phyloP scores from a whole-genome alignment of 2,797 vertebrate genomes.

The Simalia tracyae region DNA sequence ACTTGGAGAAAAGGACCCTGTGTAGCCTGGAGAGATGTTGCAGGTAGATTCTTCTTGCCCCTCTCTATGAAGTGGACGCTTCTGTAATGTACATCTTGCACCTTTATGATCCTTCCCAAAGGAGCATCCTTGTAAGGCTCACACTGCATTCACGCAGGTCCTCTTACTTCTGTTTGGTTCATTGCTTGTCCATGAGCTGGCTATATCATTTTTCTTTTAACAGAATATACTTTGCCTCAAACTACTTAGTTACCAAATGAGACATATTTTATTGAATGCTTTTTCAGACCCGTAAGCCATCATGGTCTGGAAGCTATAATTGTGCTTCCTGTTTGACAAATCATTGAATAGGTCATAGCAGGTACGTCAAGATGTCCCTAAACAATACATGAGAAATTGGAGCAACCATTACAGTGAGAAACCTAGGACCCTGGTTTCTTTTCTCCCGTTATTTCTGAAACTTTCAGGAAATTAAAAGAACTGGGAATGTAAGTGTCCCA shows the following conservation, averaged over 20 bases:
- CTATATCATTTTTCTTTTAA: neutral
- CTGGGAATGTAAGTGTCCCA: neutral
- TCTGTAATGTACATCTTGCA: neutral
- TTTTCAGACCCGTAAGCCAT: neutral
- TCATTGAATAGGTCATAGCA: neutral
- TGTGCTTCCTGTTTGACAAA: neutral
- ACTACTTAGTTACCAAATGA: neutral
- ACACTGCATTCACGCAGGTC: neutral
- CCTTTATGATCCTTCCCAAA: neutral
- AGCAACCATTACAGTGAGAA: neutral
- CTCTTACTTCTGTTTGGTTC: neutral
- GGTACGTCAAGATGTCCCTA: neutral
- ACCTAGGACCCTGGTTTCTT: neutral
- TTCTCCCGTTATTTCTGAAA: neutral
- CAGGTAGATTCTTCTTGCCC: neutral
- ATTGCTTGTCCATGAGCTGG: neutral
- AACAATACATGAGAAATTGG: neutral
- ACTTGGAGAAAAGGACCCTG: neutral
- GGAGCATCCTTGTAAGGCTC: neutral
- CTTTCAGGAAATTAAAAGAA: neutral
- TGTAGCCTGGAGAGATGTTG: neutral
- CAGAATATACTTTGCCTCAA: neutral
- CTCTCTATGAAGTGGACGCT: neutral
- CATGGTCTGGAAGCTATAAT: neutral
- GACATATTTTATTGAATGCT: neutral